Conservation (phyloP, 37 sponge, comb jelly and placozoan species). For the Cladorhizidae sp. region DNA sequence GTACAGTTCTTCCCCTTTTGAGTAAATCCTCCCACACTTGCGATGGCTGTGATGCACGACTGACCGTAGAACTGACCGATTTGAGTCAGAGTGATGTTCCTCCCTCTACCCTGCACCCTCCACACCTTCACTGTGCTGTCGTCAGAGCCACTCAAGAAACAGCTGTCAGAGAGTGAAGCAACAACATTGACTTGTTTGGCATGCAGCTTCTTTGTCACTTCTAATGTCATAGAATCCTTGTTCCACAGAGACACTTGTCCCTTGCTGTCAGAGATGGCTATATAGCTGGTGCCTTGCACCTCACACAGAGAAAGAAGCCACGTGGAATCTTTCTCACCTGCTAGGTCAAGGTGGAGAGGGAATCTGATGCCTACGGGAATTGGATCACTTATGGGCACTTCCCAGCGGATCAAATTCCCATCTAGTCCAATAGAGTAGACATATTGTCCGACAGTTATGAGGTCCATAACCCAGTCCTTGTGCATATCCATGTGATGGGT, state of each 20-base stretch:
- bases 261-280: constrained; percentile 68
- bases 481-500: constrained; percentile 1
- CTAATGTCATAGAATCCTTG: constrained; percentile 14
- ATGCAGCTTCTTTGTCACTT: constrained; percentile 58
- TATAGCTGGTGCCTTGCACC: not conserved
- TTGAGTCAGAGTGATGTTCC: constrained; percentile 25
- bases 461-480: constrained; percentile 62
- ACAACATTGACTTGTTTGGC: constrained; percentile 46
- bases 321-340: not conserved
- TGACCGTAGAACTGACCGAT: constrained; percentile 74
- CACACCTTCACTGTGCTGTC: constrained; percentile 87
- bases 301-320: constrained; percentile 54
- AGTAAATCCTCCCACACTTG: not conserved
- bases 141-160: constrained; percentile 72
- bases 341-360: constrained; percentile 4
- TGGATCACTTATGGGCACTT: not conserved
- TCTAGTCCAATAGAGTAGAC: constrained; percentile 56
- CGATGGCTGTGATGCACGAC: constrained; percentile 48
- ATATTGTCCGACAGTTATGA: not conserved
- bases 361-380: constrained; percentile 1
- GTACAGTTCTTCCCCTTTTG: constrained; percentile 8
- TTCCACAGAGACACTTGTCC: constrained; percentile 56
- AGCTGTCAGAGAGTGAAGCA: not conserved
- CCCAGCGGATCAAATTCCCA: constrained; percentile 22
- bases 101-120: constrained; percentile 24